phyloP scores from a whole-genome alignment of 1,140 invertebrate species.

The Drosophila parvula region DNA sequence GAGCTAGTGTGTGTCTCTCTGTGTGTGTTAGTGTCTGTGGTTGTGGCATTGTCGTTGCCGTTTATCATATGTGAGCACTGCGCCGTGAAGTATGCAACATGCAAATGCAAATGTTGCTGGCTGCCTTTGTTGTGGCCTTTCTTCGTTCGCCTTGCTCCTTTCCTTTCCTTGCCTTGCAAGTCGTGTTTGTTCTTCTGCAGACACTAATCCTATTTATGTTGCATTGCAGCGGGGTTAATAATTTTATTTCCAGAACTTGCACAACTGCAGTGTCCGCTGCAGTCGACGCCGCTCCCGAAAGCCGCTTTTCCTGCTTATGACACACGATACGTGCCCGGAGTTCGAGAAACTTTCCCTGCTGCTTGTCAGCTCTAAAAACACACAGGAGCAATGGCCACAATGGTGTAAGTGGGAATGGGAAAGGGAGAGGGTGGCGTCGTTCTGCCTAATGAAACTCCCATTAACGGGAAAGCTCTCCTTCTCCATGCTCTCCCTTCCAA shows the following conservation, averaged over 20 bases:
- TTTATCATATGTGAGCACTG: conserved; percentile 75
- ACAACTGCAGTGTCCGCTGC: conserved; percentile 55
- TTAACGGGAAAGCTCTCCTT: conserved; percentile 28
- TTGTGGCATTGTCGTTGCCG: conserved; percentile 70
- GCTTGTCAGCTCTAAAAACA: conserved; percentile 20
- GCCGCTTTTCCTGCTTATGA: conserved; percentile 71
- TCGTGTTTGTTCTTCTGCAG: conserved; percentile 55
- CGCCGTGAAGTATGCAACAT: conserved; percentile 78
- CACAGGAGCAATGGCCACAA: conserved; percentile 39
- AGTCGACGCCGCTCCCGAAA: conserved; percentile 43
- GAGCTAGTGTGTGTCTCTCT: neutral
- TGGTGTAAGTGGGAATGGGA: too few relatives aligned
- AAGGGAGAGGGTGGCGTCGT: neutral
- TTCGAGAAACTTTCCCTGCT: conserved; percentile 57
- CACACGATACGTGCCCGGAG: conserved; percentile 72
- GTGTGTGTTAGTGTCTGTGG: conserved; percentile 38
- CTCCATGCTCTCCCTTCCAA: neutral
- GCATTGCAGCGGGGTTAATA: conserved; percentile 82
- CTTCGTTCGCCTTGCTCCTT: conserved; percentile 3
- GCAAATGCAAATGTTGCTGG: conserved; percentile 63
- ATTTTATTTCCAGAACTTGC: conserved; percentile 77
- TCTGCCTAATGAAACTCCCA: conserved; percentile 61
- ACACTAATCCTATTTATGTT: conserved; percentile 84
- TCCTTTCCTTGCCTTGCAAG: conserved; percentile 17
- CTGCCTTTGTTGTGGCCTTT: conserved; percentile 44